phyloP scores from a whole-genome alignment of 2,888 invertebrate species.

The Actias luna region DNA sequence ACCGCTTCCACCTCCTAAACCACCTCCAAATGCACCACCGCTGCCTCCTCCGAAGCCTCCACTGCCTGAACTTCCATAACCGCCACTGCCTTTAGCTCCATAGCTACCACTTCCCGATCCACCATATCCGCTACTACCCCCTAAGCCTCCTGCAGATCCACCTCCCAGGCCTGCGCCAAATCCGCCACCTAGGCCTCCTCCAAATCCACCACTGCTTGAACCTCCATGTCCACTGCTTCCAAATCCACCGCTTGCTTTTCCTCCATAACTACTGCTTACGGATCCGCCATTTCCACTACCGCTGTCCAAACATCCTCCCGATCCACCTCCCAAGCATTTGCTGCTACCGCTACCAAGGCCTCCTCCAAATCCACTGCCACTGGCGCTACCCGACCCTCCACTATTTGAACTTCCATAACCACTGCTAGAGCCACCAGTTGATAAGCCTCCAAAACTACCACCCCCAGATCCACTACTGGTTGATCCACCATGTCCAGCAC shows the following conservation, averaged over 20 bases:
- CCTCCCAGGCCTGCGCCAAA: slow-evolving; percentile 11
- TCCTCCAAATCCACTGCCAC: slow-evolving; percentile 25
- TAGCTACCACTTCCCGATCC: slow-evolving; percentile 17
- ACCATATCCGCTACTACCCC: slow-evolving; percentile 21
- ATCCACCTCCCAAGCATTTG: slow-evolving; percentile 19
- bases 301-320: slow-evolving; percentile 21
- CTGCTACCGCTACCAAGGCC: slow-evolving; percentile 29
- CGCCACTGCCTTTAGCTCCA: slow-evolving; percentile 19
- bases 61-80: slow-evolving; percentile 42
- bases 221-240: slow-evolving; percentile 17
- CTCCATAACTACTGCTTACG: slow-evolving; percentile 25
- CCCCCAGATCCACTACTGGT: slow-evolving; percentile 19
- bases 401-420: slow-evolving; percentile 17
- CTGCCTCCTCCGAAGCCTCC: slow-evolving; percentile 40
- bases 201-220: slow-evolving; percentile 22
- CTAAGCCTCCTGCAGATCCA: slow-evolving; percentile 19
- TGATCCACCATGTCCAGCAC: slow-evolving; percentile 18
- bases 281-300: slow-evolving; percentile 25
- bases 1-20: slow-evolving; percentile 31
- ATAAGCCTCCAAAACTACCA: slow-evolving; percentile 28
- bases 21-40: slow-evolving; percentile 22
- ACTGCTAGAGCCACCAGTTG: slow-evolving; percentile 18
- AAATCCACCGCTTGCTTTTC: slow-evolving; percentile 22
- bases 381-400: slow-evolving; percentile 16
- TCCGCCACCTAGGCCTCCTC: slow-evolving; percentile 24